phyloP scores from a whole-genome alignment of 1,140 invertebrate genomes.

The Macrobrachium nipponense region DNA sequence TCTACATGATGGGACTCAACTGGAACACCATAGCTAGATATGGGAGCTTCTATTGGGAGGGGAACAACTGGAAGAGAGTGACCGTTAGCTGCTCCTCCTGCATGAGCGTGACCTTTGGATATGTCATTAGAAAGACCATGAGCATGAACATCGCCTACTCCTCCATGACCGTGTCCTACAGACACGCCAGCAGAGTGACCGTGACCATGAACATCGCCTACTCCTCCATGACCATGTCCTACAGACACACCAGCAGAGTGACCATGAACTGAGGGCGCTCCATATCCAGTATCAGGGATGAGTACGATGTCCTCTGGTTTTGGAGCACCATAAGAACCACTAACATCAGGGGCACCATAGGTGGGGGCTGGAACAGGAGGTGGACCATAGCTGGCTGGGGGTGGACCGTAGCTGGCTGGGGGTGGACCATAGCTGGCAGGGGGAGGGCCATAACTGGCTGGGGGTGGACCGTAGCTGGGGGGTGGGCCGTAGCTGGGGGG shows the following conservation, averaged over 20 bases:
- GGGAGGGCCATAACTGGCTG: neutral
- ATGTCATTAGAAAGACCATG: no score
- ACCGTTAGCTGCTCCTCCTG: no score
- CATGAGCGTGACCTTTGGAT: no score
- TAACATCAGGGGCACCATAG: neutral
- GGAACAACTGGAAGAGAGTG: neutral
- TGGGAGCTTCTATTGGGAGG: slow-evolving; percentile 1
- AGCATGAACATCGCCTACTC: no score
- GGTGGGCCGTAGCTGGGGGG: neutral
- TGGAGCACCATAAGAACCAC: neutral
- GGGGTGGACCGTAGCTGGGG: no score
- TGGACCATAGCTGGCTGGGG: neutral
- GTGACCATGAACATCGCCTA: no score
- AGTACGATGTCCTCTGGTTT: slow-evolving; percentile 4
- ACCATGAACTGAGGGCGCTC: neutral
- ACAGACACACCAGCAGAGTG: no score
- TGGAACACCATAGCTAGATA: neutral
- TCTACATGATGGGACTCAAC: neutral
- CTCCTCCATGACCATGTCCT: no score
- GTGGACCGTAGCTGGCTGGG: neutral
- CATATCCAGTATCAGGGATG: neutral
- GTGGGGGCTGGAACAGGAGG: neutral
- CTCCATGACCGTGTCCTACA: no score
- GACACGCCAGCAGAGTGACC: no score
- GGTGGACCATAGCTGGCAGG: neutral